Evolutionary conservation across 2,888 invertebrate genomes (phyloP).

Genomic region (Calameuta pallipes): DNA sequence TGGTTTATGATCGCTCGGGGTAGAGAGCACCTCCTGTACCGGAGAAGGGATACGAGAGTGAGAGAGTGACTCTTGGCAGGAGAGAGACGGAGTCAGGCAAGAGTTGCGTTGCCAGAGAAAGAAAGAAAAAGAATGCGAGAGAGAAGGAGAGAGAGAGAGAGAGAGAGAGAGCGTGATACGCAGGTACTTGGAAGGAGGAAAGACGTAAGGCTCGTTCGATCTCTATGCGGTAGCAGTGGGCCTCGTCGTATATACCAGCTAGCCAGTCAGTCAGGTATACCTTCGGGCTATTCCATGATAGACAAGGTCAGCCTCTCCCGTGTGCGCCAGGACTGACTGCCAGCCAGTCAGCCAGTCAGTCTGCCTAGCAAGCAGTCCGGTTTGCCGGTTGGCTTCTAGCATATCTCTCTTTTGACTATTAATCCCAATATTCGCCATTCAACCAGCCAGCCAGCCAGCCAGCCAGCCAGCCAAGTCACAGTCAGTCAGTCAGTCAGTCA

Average conservation of each 20-base stretch:
- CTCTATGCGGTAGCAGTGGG: conserved; percentile 50
- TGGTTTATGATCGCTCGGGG: conserved; percentile 40
- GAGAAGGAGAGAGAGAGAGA: background rate
- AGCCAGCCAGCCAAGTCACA: too few species aligned
- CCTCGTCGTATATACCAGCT: conserved; percentile 11
- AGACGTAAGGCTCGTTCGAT: conserved; percentile 10
- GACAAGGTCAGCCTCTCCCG: conserved; percentile 64
- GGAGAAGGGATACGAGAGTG: conserved; percentile 32
- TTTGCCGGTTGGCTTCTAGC: background rate
- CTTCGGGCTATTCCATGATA: conserved; percentile 63
- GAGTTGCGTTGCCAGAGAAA: background rate
- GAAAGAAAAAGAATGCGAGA: conserved; percentile 24
- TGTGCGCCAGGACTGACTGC: conserved; percentile 32
- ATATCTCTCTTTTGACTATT: too few species aligned
- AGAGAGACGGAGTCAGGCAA: too few species aligned
- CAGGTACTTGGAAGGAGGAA: background rate
- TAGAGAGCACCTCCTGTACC: conserved; percentile 14
- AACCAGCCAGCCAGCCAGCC: too few species aligned
- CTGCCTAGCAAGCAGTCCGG: conserved; percentile 12
- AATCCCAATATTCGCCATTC: too few species aligned
- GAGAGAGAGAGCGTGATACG: background rate
- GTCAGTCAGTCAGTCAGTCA: too few species aligned
- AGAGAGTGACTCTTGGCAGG: conserved; percentile 10
- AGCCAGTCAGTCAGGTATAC: conserved; percentile 61
- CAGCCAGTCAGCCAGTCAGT: conserved; percentile 21